Conservation (phyloP, 2,797 vertebrate species). For the Pangasius krempfi region DNA sequence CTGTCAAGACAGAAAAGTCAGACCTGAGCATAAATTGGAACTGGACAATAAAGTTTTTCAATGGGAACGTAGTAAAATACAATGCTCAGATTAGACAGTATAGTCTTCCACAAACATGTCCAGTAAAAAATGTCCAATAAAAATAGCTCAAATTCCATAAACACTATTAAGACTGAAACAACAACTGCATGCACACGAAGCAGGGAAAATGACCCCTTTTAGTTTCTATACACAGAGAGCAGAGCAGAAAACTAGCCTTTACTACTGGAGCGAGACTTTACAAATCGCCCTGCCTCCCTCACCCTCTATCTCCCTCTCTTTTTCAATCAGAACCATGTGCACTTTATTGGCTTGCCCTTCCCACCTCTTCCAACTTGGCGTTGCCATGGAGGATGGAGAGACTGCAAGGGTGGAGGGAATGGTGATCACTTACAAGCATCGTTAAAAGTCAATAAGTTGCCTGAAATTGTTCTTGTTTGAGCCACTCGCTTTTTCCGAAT, state of each 20-base stretch:
- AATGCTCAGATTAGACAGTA: not conserved
- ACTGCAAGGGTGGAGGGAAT: constrained; percentile 63
- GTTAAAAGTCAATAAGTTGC: constrained; percentile 68
- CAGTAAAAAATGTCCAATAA: not conserved
- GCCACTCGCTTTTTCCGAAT: constrained; percentile 18
- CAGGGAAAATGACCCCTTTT: not conserved
- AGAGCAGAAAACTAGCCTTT: constrained; percentile 8
- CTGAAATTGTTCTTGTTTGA: not conserved
- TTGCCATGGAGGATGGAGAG: constrained; percentile 59
- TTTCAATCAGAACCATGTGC: constrained; percentile 72
- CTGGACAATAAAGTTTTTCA: not conserved
- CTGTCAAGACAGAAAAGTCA: not conserved
- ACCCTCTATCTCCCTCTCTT: not conserved
- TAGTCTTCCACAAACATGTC: constrained; percentile 8
- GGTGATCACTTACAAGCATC: constrained; percentile 61
- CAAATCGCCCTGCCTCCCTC: not conserved
- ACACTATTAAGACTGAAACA: not conserved
- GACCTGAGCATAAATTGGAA: not conserved
- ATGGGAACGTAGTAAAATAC: not conserved
- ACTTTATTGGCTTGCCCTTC: constrained; percentile 64
- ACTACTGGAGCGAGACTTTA: constrained; percentile 9
- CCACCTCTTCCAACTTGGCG: constrained; percentile 55
- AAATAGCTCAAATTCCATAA: constrained; percentile 8
- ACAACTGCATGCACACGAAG: constrained; percentile 10
- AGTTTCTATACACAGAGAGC: constrained; percentile 7